These are phyloP conservation scores for Phaedon cochleariae DNA, from an alignment of 2,888 invertebrate species.

Conservation along the genomic window DNA sequence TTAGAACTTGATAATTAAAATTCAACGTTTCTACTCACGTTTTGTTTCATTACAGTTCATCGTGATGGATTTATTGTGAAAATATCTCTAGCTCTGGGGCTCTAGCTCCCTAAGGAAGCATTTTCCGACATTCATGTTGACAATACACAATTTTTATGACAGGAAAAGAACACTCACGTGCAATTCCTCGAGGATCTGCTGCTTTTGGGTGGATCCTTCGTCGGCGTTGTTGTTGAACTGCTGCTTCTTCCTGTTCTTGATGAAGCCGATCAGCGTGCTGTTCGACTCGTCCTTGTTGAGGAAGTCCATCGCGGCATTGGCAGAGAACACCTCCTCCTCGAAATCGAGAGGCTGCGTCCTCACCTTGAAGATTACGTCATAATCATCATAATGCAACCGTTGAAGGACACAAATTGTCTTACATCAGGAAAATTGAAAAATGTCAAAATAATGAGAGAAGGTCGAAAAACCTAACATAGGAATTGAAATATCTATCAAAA, in stretches of 20 bases:
- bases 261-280: slow-evolving; percentile 60
- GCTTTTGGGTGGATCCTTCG: slow-evolving; percentile 73
- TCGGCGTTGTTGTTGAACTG: slow-evolving; percentile 57
- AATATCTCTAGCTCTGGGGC: too few species aligned
- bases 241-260: slow-evolving; percentile 59
- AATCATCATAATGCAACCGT: not conserved
- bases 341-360: slow-evolving; percentile 63
- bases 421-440: too few species aligned
- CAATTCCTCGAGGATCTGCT: slow-evolving; percentile 76
- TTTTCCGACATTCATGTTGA: too few species aligned
- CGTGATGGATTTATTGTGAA: too few species aligned
- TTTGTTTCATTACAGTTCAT: too few species aligned
- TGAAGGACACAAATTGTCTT: not conserved
- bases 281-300: slow-evolving; percentile 65
- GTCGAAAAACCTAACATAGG: too few species aligned
- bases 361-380: slow-evolving; percentile 52
- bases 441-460: too few species aligned
- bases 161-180: slow-evolving; percentile 56
- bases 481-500: too few species aligned
- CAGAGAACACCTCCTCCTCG: slow-evolving; percentile 56
- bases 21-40: too few species aligned
- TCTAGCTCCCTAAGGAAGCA: too few species aligned
- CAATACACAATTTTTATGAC: too few species aligned
- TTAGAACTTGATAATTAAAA: too few species aligned
- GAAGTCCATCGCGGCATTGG: slow-evolving; percentile 57